Conservation (phyloP, 2,113 vertebrate genomes). For the Corvus moneduloides region DNA sequence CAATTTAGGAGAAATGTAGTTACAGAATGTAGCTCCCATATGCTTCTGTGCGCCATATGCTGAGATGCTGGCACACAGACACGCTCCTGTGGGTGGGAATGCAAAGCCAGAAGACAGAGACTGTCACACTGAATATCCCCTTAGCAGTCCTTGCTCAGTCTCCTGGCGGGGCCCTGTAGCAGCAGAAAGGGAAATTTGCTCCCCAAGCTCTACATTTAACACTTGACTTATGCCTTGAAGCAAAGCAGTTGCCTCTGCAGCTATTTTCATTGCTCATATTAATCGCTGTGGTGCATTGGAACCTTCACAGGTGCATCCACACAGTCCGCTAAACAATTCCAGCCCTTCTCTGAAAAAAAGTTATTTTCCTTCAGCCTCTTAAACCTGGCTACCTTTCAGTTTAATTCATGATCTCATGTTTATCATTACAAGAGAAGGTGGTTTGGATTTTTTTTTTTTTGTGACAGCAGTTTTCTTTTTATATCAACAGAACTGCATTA, state of each 20-base stretch:
- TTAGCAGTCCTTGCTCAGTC: background rate
- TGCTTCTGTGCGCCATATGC: background rate
- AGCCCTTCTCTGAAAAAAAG: background rate
- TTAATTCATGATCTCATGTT: background rate
- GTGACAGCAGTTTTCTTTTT: background rate
- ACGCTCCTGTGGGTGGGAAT: background rate
- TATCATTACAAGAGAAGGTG: background rate
- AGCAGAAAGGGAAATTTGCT: background rate
- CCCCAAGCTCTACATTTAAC: background rate
- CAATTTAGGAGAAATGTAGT: conserved; percentile 20
- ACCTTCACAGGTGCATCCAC: background rate
- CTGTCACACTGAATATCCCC: background rate
- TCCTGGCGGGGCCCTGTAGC: background rate
- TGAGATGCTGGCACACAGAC: background rate
- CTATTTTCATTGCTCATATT: background rate
- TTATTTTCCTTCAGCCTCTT: background rate
- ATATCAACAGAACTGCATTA: background rate
- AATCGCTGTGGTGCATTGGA: background rate
- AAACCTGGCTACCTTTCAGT: background rate
- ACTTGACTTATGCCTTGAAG: background rate
- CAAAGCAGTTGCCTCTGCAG: background rate
- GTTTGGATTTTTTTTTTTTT: background rate
- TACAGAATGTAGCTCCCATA: conserved; percentile 38
- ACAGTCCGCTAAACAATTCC: background rate
- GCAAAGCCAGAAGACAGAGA: background rate